Conservation (phyloP, 2,797 vertebrate species). For the Pyrocephalus nanus region DNA sequence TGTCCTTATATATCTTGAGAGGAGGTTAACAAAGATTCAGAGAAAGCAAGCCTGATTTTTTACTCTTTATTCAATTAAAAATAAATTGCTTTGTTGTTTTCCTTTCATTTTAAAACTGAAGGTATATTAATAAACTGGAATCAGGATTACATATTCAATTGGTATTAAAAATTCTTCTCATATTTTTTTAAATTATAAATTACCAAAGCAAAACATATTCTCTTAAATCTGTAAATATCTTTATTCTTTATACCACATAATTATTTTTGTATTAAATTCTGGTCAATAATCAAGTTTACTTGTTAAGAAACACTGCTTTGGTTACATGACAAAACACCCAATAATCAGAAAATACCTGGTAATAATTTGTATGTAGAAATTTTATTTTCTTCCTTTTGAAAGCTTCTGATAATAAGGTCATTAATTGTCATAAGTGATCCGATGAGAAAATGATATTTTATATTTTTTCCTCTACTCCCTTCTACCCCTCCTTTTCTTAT, state of each 20-base stretch:
- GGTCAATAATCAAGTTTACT: background rate
- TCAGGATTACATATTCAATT: background rate
- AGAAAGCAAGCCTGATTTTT: background rate
- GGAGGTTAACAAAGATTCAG: background rate
- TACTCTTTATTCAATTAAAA: background rate
- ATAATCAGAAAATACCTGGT: background rate
- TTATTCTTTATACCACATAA: background rate
- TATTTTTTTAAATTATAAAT: background rate
- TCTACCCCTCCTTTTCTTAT: rapidly evolving
- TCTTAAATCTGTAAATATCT: background rate
- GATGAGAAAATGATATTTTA: background rate
- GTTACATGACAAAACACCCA: background rate
- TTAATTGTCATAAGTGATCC: background rate
- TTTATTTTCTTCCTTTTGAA: background rate
- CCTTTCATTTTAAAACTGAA: background rate
- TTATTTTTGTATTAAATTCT: background rate
- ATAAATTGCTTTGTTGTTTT: rapidly evolving
- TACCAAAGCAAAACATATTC: background rate
- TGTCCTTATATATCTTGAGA: background rate
- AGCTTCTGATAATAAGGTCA: background rate
- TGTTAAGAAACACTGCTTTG: background rate
- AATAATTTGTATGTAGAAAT: background rate
- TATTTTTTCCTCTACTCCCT: background rate
- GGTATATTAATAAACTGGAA: background rate
- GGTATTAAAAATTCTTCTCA: background rate